Evolutionary conservation across 1,140 invertebrate species (phyloP), one percentile per base, ranked within the genome.

Genomic region (Bombus superbus): DNA sequence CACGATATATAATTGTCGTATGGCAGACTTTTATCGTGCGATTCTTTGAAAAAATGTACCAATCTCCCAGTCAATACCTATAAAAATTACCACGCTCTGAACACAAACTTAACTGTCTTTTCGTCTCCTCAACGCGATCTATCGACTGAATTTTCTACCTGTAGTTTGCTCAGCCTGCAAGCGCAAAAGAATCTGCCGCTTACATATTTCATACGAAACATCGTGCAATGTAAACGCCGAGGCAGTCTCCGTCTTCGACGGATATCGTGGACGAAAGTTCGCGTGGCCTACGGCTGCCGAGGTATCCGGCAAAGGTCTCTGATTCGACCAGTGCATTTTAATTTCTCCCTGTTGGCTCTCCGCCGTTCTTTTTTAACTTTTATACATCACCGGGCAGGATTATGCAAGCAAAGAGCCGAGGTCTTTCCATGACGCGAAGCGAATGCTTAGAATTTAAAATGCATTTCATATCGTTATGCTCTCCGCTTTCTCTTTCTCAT

Each of bases 391-490:
- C 44, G 68, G 28, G 47, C 81, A 85, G 85, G 86, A 91, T 92
- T 91, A 90, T 92, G 84, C 81, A 84, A 86, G 89, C 89, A 90
- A 84, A 86, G 89, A 89, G 81, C 64, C 82, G 81, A 87, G 89
- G 91, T 91, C 91, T 87, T 89, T 88, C 83, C 84, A 78, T 86
- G 86, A 83, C 85, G 83, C 85, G 78, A 66, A 62, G 83, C 81
- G 85, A 74, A 91, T 90, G 88, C 90, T 93, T 91, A 89, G 87
- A 93, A 90, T 92, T 94, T 91, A 91, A 94, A 93, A 94, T 94
- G 93, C 91, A 94, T 94, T 93, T 93, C 90, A 90, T 90, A 90
- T 93, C 91, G 92, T 93, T 93, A 93, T 88, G 88, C 86, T 84
- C 89, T 86, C 69, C 81, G 62, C 64, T 76, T 83, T 88, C 87